These are phyloP conservation scores for Orgyia antiqua DNA, from an alignment of 2,888 invertebrate genomes.

Conservation along the genomic window DNA sequence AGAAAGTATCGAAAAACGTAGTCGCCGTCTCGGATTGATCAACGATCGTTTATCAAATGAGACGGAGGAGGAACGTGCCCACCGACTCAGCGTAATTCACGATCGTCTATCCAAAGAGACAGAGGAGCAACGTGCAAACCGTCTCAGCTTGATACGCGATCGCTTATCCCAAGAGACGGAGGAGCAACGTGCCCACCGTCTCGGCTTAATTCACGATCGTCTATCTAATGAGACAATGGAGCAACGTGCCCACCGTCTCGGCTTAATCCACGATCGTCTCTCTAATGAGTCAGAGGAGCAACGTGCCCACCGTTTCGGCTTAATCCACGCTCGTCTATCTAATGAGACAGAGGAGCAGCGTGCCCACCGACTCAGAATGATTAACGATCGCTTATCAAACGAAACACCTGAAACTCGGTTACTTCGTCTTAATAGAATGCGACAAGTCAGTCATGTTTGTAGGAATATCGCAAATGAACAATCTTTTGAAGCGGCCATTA, in stretches of 20 bases:
- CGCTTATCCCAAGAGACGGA: slow-evolving; percentile 2
- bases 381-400: slow-evolving; percentile 3
- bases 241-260: slow-evolving; percentile 3
- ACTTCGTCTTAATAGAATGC: slow-evolving; percentile 2
- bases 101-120: neutral
- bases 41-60: no score
- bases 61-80: no score
- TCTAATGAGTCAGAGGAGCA: slow-evolving; percentile 4
- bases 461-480: slow-evolving; percentile 7
- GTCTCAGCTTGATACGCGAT: slow-evolving; percentile 1
- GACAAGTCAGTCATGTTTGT: slow-evolving; percentile 9
- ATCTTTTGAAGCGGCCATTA: slow-evolving; percentile 8
- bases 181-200: slow-evolving; percentile 3
- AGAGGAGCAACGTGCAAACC: slow-evolving; percentile 2
- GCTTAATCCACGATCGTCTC: slow-evolving; percentile 6
- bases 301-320: slow-evolving; percentile 1
- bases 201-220: slow-evolving; percentile 5
- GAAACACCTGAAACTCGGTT: slow-evolving; percentile 7
- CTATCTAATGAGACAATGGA: slow-evolving; percentile 4
- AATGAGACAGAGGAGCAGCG: slow-evolving; percentile 5
- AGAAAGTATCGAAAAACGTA: neutral
- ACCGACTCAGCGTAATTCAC: neutral
- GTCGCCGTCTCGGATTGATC: neutral
- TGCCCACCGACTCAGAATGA: neutral
- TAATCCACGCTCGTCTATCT: slow-evolving; percentile 5